Evolutionary conservation across 2,797 vertebrate species (phyloP).

Genomic region (Lycodopsis pacificus): DNA sequence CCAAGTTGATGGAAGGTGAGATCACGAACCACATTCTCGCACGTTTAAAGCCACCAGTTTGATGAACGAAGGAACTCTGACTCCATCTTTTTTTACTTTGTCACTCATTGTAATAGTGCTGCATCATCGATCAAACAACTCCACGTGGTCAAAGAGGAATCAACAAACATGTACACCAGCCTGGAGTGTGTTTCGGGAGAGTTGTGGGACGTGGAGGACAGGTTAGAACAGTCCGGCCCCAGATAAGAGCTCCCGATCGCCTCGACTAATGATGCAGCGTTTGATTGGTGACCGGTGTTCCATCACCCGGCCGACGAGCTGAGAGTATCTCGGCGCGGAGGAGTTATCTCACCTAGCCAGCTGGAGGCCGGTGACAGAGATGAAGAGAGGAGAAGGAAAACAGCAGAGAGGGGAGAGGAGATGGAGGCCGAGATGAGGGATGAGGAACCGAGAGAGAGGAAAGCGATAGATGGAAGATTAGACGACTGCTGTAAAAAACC

Average conservation of each 20-base stretch:
- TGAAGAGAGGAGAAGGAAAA: slow-evolving; percentile 65
- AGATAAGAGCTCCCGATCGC: slow-evolving; percentile 67
- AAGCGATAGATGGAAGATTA: slow-evolving; percentile 54
- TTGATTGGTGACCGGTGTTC: slow-evolving; percentile 67
- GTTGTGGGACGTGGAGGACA: slow-evolving; percentile 32
- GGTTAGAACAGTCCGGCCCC: slow-evolving; percentile 41
- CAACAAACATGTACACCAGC: slow-evolving; percentile 19
- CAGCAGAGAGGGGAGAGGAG: slow-evolving; percentile 51
- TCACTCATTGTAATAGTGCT: slow-evolving; percentile 26
- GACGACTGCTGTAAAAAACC: slow-evolving; percentile 30
- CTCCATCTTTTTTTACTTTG: slow-evolving; percentile 31
- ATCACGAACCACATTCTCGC: slow-evolving; percentile 50
- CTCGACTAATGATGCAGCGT: slow-evolving; percentile 69
- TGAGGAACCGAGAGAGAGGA: slow-evolving; percentile 33
- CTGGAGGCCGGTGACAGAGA: slow-evolving; percentile 80
- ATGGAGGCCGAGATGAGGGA: slow-evolving; percentile 56
- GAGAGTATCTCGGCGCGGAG: slow-evolving; percentile 63
- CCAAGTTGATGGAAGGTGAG: slow-evolving; percentile 30
- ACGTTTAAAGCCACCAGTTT: slow-evolving; percentile 48
- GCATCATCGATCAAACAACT: slow-evolving; percentile 34
- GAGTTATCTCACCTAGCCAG: slow-evolving; percentile 83
- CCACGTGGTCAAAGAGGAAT: slow-evolving; percentile 12
- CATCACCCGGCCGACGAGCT: slow-evolving; percentile 65
- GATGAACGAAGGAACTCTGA: slow-evolving; percentile 29
- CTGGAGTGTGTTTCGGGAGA: slow-evolving; percentile 17